Conservation (phyloP, 2,797 vertebrate species). For the Myoxocephalus aenaeus region DNA sequence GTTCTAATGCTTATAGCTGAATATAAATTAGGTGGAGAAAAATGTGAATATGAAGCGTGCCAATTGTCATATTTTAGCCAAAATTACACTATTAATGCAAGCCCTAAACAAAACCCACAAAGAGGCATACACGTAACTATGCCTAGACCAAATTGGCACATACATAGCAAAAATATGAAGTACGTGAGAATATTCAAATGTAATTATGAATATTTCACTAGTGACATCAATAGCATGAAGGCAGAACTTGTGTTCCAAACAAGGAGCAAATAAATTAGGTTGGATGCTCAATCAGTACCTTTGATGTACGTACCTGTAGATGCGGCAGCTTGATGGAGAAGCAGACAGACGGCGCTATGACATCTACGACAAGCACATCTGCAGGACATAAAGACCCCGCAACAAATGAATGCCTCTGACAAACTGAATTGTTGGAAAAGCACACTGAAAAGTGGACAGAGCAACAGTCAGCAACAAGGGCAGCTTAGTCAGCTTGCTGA, state of each 20-base stretch:
- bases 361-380: not conserved
- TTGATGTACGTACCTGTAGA: not conserved
- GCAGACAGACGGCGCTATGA: not conserved
- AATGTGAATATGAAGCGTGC: not conserved
- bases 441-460: conserved; percentile 29
- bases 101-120: not conserved
- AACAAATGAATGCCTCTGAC: conserved; percentile 13
- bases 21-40: not conserved
- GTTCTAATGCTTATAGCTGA: not conserved
- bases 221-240: not conserved
- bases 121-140: not conserved
- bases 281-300: not conserved
- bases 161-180: not conserved
- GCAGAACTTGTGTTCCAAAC: not conserved
- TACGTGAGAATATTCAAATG: not conserved
- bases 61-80: not conserved
- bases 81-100: not conserved
- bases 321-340: not conserved
- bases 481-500: conserved; percentile 52
- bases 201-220: not conserved
- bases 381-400: not conserved
- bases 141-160: not conserved
- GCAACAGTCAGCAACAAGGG: conserved; percentile 31
- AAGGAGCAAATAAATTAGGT: not conserved
- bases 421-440: conserved; percentile 25